Base-by-base conservation (phyloP, 2,113 vertebrate genomes). In the Clarias gariepinus region DNA sequence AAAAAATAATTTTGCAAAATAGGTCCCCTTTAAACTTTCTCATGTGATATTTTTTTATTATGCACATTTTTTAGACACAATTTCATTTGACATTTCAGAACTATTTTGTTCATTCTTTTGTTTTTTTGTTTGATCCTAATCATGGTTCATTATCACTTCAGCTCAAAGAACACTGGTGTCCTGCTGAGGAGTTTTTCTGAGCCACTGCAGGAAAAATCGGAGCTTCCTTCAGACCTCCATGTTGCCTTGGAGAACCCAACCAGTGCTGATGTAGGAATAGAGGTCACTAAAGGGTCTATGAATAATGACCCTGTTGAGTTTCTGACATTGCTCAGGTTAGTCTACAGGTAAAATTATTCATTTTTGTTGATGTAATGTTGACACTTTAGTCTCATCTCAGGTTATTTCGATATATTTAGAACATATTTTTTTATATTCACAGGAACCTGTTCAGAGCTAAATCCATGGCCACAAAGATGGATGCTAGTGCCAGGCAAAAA, bases 321-420 rank as follows among this genome's bases (percentile, higher is more conserved):
- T 10, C 25, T 91, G 83, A 86, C 66, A 76, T 91, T 93, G 82
- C 81, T 93, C 23, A 91, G 92, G 94, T 95, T 88, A 93, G 92
- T 74, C 25, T 28, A 68, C 41, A 58, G 13, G 57, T 52, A 58
- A 61, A 76, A 60, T 33, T 36, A 33, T 68, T 77, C 28, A 23
- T 25, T 18, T 16, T 5, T 47, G n/a, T 82, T 61, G 9, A 81
- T 36, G 15, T 81, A 23, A 81, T 23, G 15, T 63, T 81, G 30
- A 82, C 15, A 60, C 33, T 28, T 10, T 57, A 76, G 47, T 79
- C 15, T 68, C 33, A 36, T 16, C 61, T 63, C 58, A 7, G 3
- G 57, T 63, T 21, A 58, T 85, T 84, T 16, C 52, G 7, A 13
- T 77, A 1, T 79, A 41, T n/a, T n/a, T n/a, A n/a, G 41, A 33